These are phyloP conservation scores for Bilobella aurantiaca DNA, from an alignment of 1,140 invertebrate species.

Conservation along the genomic window DNA sequence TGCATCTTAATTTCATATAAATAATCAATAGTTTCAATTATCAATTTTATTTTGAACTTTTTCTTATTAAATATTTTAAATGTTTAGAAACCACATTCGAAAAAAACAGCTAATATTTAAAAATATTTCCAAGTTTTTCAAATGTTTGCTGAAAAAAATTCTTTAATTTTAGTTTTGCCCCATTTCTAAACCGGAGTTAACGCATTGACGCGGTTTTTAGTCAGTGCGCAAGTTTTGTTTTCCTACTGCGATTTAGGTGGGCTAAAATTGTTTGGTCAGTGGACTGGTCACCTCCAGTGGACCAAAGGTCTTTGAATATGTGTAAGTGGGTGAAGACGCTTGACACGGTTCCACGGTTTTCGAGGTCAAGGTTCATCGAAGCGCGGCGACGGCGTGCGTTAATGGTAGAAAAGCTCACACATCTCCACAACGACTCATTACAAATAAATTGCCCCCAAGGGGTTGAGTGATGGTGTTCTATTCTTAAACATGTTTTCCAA, in stretches of 20 bases:
- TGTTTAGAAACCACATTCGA: not conserved
- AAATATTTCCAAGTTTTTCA: not conserved
- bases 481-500: too few species aligned
- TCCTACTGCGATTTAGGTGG: too few species aligned
- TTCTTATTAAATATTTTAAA: not conserved
- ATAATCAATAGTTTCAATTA: not conserved
- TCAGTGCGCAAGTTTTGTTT: too few species aligned
- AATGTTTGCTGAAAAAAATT: not conserved
- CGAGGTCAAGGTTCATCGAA: not conserved
- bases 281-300: too few species aligned
- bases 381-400: not conserved
- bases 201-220: too few species aligned
- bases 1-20: not conserved
- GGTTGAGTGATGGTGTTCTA: too few species aligned
- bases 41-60: too few species aligned
- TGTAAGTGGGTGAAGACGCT: conserved; percentile 1
- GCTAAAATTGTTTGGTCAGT: too few species aligned
- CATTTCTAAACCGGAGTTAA: too few species aligned
- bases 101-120: not conserved
- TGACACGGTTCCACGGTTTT: not conserved
- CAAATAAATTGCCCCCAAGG: too few species aligned
- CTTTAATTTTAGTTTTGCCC: not conserved
- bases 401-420: not conserved
- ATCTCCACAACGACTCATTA: not conserved
- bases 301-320: too few species aligned